Evolutionary conservation across 2,888 invertebrate genomes (phyloP), one percentile per base, ranked within the genome.

Genomic region (Ophioninae sp.): DNA sequence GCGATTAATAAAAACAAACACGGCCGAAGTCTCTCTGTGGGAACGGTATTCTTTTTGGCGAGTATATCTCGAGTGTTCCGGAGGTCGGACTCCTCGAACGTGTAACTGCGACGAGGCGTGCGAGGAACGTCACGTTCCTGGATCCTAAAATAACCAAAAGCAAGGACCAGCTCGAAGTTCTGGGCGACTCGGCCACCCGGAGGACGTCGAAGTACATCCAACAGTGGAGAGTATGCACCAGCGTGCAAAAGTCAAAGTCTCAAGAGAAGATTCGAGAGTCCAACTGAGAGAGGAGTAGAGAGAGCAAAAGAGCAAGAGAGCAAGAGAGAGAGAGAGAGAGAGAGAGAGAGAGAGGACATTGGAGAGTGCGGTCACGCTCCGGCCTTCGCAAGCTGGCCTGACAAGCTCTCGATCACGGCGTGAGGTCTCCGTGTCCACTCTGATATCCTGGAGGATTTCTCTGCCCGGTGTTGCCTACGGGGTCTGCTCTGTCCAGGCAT

Each of bases 371-470:
- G 87, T 88, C 88, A 88, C 88, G 87, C 87, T 86, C 81, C 85
- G 85, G 85, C 84, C 86, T 84, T 85, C 81, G 73, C 84, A 83
- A 81, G 83, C 80, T 81, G 81, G 86, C 87, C 88, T 89, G 89
- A 89, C 89, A 90, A 89, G 89, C 88, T 87, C 88, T 88, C 88
- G 89, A 89, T 89, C 88, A 86, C 88, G 88, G 89, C 90, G 90
- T 89, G 90, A 89, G 90, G 88, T 90, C 90, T 87, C 86, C 67
- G 79, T 79, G 80, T 79, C 78, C 85, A 83, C 76, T 67, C 84
- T 82, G 88, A 89, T 90, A 87, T 89, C 88, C 88, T 88, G 89
- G 87, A 88, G 88, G 88, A 88, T 85, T 83, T 85, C 82, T 79
- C 83, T 81, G 76, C 70, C 82, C 73, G 68, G 56, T 74, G 81